These are phyloP conservation scores for Micromussa lordhowensis DNA, from an alignment of 92 coral and sea anemone species.

Conservation along the genomic window DNA sequence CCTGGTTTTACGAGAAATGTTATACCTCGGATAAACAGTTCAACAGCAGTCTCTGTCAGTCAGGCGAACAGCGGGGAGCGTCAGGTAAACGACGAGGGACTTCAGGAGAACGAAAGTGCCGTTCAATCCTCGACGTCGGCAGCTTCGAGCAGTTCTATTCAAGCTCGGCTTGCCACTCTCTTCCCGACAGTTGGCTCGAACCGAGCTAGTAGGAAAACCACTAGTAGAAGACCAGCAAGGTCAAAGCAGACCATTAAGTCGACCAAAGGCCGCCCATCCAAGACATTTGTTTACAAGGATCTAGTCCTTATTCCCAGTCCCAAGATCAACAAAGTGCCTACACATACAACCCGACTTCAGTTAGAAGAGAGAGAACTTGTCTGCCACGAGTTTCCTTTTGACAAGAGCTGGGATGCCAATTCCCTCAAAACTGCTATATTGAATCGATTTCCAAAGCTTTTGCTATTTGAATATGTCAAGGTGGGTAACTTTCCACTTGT, in stretches of 20 bases:
- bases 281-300: slow-evolving; percentile 38
- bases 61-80: slow-evolving; percentile 11
- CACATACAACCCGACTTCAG: slow-evolving; percentile 36
- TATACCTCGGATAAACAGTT: slow-evolving; percentile 10
- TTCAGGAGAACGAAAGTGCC: not conserved
- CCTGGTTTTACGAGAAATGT: slow-evolving; percentile 17
- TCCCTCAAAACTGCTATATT: slow-evolving; percentile 30
- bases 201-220: slow-evolving; percentile 23
- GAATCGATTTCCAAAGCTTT: slow-evolving; percentile 51
- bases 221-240: slow-evolving; percentile 14
- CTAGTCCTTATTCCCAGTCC: slow-evolving; percentile 46
- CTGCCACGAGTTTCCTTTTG: slow-evolving; percentile 40
- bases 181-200: slow-evolving; percentile 28
- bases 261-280: slow-evolving; percentile 25
- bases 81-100: slow-evolving; percentile 19
- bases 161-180: slow-evolving; percentile 23
- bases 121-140: slow-evolving; percentile 1
- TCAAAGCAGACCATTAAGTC: slow-evolving; percentile 29
- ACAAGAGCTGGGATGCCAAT: slow-evolving; percentile 46
- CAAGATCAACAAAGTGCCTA: slow-evolving; percentile 31
- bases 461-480: slow-evolving; percentile 34
- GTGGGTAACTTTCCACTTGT: not conserved
- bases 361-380: slow-evolving; percentile 48
- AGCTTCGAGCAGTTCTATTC: slow-evolving; percentile 6
- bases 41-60: slow-evolving; percentile 25